Evolutionary conservation across 2,113 vertebrate genomes (phyloP), one percentile per base, ranked within the genome.

Genomic region (Tichodroma muraria): DNA sequence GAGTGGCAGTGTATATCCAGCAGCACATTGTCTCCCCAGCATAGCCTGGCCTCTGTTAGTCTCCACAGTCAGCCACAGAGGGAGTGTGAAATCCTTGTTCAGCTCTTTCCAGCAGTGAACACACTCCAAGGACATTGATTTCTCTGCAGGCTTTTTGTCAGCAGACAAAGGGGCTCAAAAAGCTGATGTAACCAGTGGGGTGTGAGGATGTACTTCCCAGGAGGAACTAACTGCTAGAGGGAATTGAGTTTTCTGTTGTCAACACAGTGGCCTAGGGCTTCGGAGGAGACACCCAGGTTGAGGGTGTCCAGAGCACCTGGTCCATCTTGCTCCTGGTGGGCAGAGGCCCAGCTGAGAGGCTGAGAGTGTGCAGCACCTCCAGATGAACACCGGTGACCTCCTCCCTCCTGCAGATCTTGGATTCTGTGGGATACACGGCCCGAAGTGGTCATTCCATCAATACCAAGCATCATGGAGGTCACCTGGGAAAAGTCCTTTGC

Each of bases 11-110:
- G 4, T 30, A 22, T 68, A 54, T 10, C 33, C 42, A 19, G 56
- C 50, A 82, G 53, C 6, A 4, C 1, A 0, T 1, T 27, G n/a
- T 27, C 35, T 64, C 59, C 40, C 6, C 1, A 0, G 38, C 2
- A 1, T 0, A 65, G 54, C n/a, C 73, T 77, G 64, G 16, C 59
- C 30, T 80, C 56, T 6, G 3, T 5, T 6, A 35, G 15, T 38
- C 38, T 53, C 60, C 42, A 31, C 4, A 42, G 20, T 11, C 54
- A 65, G 73, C 23, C 14, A 4, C 69, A 59, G 17, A 61, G 21
- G 21, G 27, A 80, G 37, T 70, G 15, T 12, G 35, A 85, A 82
- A 71, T 37, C 47, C 52, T 23, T 27, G 52, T 45, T 53, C 28
- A 27, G 61, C 22, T 45, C 86, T 59, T 75, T 23, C 40, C 71